Conservation (phyloP, 2,113 vertebrate species). For the Delphinapterus leucas region DNA sequence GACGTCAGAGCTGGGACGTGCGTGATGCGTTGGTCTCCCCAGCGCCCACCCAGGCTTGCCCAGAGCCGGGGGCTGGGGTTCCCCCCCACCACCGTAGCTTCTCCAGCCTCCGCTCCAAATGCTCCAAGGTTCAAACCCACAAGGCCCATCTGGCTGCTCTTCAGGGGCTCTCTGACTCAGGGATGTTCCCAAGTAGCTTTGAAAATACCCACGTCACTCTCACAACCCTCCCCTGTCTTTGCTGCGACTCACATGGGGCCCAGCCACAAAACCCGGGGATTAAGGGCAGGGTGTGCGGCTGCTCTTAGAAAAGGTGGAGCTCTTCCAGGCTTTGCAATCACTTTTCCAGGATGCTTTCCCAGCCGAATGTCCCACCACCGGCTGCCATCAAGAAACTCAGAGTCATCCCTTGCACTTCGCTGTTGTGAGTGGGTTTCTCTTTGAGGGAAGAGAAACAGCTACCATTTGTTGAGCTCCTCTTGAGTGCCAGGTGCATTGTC, state of each 20-base stretch:
- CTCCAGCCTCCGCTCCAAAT: neutral
- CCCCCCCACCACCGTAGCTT: neutral
- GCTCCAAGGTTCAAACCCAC: neutral
- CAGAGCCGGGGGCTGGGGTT: neutral
- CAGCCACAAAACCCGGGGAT: neutral
- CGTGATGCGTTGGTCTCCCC: neutral
- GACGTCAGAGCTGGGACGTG: rapidly evolving
- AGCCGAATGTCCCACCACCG: neutral
- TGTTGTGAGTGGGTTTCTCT: neutral
- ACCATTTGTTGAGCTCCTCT: neutral
- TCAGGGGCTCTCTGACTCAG: neutral
- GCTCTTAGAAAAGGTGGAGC: neutral
- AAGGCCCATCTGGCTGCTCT: neutral
- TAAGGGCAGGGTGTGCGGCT: rapidly evolving
- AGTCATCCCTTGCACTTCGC: neutral
- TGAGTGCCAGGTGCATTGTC: neutral
- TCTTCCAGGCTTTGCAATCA: neutral
- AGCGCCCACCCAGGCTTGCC: rapidly evolving
- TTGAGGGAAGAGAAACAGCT: neutral
- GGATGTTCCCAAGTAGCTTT: neutral
- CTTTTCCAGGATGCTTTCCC: neutral
- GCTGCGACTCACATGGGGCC: neutral
- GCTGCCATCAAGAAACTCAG: neutral
- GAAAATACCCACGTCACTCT: neutral
- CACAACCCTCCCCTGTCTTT: neutral